Evolutionary conservation across 2,888 invertebrate species (phyloP).

Genomic region (Cremastobaeus sp.): DNA sequence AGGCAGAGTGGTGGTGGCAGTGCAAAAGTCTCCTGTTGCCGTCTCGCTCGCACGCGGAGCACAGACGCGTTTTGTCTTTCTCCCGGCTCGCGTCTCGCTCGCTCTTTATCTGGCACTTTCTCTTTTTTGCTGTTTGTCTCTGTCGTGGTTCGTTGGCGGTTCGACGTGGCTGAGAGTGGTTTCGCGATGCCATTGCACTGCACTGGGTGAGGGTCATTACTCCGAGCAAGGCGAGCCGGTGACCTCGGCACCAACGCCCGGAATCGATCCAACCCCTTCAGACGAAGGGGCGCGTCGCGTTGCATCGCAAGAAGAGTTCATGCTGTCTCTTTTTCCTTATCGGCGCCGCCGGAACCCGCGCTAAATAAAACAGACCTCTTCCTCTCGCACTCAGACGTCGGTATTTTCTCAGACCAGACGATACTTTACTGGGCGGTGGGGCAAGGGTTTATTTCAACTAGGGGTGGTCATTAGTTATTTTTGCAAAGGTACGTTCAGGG

Average conservation of each 20-base stretch:
- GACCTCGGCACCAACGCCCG: slow-evolving; percentile 78
- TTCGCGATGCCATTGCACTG: slow-evolving; percentile 77
- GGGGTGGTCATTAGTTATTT: no score
- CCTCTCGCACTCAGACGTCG: no score
- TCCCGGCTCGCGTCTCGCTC: neutral
- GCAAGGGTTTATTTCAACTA: no score
- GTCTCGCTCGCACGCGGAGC: neutral
- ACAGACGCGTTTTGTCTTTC: neutral
- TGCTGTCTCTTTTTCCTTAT: no score
- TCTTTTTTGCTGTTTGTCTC: neutral
- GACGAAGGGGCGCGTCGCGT: slow-evolving; percentile 68
- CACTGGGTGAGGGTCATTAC: slow-evolving; percentile 79
- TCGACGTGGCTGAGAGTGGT: slow-evolving; percentile 57
- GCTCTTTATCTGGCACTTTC: neutral
- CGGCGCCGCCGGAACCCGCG: no score
- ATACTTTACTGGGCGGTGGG: no score
- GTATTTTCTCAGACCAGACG: no score
- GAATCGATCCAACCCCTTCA: slow-evolving; percentile 76
- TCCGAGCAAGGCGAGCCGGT: slow-evolving; percentile 78
- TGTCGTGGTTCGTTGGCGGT: slow-evolving; percentile 12
- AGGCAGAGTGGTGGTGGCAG: slow-evolving; percentile 70
- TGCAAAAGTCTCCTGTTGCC: neutral
- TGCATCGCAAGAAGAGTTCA: no score
- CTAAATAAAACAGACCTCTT: no score
- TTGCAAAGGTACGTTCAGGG: no score